Evolutionary conservation across 2,797 vertebrate species (phyloP).

Genomic region (Sebastes miniatus): DNA sequence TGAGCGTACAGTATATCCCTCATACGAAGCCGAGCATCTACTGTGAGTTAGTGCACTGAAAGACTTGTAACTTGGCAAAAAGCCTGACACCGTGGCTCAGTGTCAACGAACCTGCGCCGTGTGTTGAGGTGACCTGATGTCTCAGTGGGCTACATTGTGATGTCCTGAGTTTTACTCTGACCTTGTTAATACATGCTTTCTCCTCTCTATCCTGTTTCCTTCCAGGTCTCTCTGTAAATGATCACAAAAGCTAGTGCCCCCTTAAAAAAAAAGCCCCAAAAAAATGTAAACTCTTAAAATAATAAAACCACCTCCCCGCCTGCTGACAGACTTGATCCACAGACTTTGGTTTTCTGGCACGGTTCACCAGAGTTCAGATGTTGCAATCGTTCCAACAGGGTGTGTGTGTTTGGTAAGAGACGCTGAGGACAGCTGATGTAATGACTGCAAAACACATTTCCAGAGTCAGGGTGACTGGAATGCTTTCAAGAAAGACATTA

Average conservation of each 20-base stretch:
- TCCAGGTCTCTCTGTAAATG: background rate
- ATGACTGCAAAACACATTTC: conserved; percentile 68
- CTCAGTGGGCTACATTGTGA: conserved; percentile 14
- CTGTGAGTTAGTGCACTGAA: background rate
- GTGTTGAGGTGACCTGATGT: conserved; percentile 18
- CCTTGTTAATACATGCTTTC: background rate
- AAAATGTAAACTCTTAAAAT: background rate
- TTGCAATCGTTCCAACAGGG: conserved; percentile 74
- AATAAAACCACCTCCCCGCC: conserved; percentile 3
- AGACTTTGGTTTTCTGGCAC: conserved; percentile 58
- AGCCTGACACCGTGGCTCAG: background rate
- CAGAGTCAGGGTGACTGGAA: conserved; percentile 42
- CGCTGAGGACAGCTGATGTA: conserved; percentile 72
- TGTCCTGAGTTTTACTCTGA: conserved; percentile 27
- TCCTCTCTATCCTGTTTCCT: background rate
- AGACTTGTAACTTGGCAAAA: background rate
- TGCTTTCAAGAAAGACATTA: conserved; percentile 19
- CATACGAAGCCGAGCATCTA: background rate
- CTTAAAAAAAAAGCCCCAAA: background rate
- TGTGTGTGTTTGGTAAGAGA: conserved; percentile 68
- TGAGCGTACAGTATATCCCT: background rate
- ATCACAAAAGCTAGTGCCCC: background rate
- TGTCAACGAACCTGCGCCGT: conserved; percentile 8
- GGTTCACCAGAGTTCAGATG: conserved; percentile 76
- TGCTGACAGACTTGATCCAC: conserved; percentile 24